phyloP scores from a whole-genome alignment of 2,888 invertebrate species.

The Drosophila borealis region DNA sequence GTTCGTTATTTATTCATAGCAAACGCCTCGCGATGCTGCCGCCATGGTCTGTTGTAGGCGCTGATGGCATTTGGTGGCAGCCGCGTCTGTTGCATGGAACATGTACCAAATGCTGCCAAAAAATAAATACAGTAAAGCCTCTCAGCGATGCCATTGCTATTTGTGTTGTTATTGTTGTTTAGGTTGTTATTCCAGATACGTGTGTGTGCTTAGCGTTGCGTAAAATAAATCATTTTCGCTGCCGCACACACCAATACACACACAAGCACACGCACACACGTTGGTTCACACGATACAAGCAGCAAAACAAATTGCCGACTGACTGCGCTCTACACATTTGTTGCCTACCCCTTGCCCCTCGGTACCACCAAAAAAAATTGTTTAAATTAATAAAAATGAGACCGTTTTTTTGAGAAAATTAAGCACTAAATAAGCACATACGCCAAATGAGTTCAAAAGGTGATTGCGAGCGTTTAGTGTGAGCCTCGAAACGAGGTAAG shows the following conservation, averaged over 20 bases:
- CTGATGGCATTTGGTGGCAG: conserved; percentile 54
- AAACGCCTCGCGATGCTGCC: conserved; percentile 23
- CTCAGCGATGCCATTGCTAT: conserved; percentile 39
- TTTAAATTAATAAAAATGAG: conserved; percentile 78
- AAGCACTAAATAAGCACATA: conserved; percentile 56
- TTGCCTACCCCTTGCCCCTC: not conserved
- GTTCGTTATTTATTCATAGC: conserved; percentile 77
- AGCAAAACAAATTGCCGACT: conserved; percentile 70
- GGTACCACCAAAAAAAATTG: conserved; percentile 31
- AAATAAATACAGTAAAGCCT: conserved; percentile 70
- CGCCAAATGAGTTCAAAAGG: conserved; percentile 29
- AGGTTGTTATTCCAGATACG: conserved; percentile 45
- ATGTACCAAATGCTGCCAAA: conserved; percentile 61
- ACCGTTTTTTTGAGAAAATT: conserved; percentile 48
- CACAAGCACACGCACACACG: conserved; percentile 18
- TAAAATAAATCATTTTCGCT: conserved; percentile 77
- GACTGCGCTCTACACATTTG: conserved; percentile 27
- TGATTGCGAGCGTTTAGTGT: conserved; percentile 25
- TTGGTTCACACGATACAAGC: conserved; percentile 49
- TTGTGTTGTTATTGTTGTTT: conserved; percentile 1
- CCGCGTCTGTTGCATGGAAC: conserved; percentile 44
- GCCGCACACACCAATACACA: conserved; percentile 43
- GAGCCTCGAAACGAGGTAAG: conserved; percentile 21
- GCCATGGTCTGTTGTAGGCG: conserved; percentile 29
- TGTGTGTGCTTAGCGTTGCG: conserved; percentile 68